Conservation (phyloP, 1,140 invertebrate species). For the Drosophila punjabiensis region DNA sequence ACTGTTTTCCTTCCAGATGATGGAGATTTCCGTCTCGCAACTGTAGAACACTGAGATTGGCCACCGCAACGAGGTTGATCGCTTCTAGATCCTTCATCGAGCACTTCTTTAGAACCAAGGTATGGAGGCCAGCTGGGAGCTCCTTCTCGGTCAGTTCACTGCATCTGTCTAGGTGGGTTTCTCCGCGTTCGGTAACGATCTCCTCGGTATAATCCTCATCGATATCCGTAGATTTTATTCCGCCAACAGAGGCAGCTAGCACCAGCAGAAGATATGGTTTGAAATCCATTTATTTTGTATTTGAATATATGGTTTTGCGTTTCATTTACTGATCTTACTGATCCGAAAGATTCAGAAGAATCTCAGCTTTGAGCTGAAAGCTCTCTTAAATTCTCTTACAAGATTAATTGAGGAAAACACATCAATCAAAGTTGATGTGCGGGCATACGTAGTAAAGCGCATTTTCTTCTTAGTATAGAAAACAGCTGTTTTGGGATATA, state of each 20-base stretch:
- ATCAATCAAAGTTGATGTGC: not conserved
- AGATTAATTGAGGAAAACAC: not conserved
- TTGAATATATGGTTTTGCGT: not conserved
- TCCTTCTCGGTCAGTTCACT: not conserved
- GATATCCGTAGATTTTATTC: not conserved
- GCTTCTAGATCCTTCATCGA: not conserved
- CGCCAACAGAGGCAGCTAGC: not conserved
- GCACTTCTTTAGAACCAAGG: not conserved
- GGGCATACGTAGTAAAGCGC: not conserved
- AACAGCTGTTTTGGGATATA: not conserved
- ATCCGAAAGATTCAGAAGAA: not conserved
- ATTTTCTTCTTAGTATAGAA: not conserved
- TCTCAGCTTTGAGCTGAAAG: not conserved
- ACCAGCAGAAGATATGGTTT: not conserved
- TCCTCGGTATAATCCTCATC: not conserved
- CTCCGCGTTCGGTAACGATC: not conserved
- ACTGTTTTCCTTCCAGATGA: not conserved
- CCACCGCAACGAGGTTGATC: not conserved
- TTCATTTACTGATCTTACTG: not conserved
- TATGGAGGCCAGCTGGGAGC: not conserved
- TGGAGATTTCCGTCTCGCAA: not conserved
- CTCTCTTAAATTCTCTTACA: slow-evolving; percentile 1
- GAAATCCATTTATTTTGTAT: not conserved
- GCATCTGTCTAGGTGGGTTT: not conserved
- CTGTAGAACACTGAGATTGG: not conserved